phyloP scores from a whole-genome alignment of 2,797 vertebrate genomes.

The Peromyscus aztecus region DNA sequence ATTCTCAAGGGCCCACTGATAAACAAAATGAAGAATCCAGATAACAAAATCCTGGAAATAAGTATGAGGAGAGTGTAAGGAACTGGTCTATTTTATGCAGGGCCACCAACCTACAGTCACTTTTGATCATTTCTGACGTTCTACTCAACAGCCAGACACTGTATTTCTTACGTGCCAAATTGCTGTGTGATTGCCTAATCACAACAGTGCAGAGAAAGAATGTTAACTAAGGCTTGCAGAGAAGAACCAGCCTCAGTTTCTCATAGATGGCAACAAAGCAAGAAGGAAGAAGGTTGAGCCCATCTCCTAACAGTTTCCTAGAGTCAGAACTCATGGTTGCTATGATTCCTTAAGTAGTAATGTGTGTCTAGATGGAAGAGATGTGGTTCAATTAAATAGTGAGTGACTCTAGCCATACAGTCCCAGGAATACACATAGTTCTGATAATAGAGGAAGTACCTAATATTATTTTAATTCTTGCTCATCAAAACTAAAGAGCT shows the following conservation, averaged over 20 bases:
- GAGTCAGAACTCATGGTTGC: not conserved
- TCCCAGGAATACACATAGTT: not conserved
- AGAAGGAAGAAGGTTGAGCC: not conserved
- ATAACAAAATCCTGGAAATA: conserved; percentile 20
- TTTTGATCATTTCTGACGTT: not conserved
- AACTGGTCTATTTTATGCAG: not conserved
- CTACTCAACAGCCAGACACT: not conserved
- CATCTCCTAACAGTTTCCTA: not conserved
- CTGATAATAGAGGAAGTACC: not conserved
- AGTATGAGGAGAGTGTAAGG: not conserved
- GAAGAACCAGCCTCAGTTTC: not conserved
- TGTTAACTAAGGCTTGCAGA: not conserved
- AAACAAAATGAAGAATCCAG: not conserved
- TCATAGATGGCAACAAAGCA: not conserved
- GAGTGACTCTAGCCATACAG: not conserved
- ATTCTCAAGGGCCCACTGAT: not conserved
- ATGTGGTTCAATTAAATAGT: not conserved
- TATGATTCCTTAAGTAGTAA: not conserved
- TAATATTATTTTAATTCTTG: conserved; percentile 39
- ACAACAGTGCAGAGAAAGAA: not conserved
- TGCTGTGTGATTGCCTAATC: not conserved
- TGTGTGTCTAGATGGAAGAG: too few relatives aligned
- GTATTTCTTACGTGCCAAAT: conserved; percentile 4
- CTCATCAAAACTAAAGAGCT: conserved; percentile 24
- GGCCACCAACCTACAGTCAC: not conserved